Percentiles rank a stretch among this genome's conserved stretches.
Evolutionary conservation across 2,888 invertebrate species (phyloP).

Genomic region (Calameuta pallipes): DNA sequence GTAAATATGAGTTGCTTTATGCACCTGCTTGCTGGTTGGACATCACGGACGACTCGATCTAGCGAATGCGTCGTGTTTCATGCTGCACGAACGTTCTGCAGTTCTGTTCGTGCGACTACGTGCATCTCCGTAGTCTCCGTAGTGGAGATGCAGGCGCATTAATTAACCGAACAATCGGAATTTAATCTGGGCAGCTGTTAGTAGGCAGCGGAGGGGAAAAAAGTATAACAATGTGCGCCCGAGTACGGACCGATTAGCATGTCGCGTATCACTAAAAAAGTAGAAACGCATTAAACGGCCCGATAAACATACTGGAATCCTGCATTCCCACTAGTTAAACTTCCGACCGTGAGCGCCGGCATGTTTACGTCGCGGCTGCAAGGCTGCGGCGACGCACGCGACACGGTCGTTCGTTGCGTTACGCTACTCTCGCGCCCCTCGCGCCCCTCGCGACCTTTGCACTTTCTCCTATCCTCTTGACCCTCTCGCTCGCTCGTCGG

Average conservation of each 20-base stretch:
- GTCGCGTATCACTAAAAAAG: not conserved
- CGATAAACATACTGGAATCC: not conserved
- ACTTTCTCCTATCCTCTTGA: not conserved
- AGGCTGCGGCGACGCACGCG: conserved; percentile 36
- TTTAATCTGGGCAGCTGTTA: too few species aligned
- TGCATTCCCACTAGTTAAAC: not conserved
- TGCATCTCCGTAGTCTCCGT: too few species aligned
- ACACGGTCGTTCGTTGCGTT: conserved; percentile 22
- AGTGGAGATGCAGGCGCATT: too few species aligned
- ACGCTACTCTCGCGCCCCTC: conserved; percentile 16
- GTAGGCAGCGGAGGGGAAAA: not conserved
- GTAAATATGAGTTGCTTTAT: conserved; percentile 52
- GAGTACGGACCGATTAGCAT: not conserved
- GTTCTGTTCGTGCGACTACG: too few species aligned
- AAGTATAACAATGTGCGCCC: not conserved
- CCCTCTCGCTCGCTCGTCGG: not conserved
- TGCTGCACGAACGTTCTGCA: too few species aligned
- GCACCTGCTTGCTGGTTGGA: conserved; percentile 32
- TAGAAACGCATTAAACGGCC: not conserved
- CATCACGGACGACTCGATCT: not conserved
- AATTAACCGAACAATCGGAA: too few species aligned
- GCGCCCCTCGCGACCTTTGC: conserved; percentile 13
- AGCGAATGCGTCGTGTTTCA: not conserved
- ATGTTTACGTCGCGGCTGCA: conserved; percentile 35
- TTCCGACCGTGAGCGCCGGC: conserved; percentile 20